phyloP scores from a whole-genome alignment of 2,113 vertebrate genomes.

The Litocranius walleri region DNA sequence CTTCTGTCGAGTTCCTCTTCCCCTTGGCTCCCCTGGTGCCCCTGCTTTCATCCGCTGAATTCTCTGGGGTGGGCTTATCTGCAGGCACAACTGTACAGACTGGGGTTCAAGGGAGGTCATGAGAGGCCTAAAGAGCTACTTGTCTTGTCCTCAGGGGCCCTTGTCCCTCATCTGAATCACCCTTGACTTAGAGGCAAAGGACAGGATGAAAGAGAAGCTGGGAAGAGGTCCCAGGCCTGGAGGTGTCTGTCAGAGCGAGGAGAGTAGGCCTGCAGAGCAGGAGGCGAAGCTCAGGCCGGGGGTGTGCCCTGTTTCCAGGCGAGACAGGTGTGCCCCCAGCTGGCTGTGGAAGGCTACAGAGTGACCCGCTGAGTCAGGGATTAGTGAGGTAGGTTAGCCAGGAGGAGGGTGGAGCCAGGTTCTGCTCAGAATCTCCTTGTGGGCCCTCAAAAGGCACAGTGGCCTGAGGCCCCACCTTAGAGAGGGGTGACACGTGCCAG shows the following conservation, averaged over 20 bases:
- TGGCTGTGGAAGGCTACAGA: background rate
- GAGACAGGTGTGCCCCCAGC: background rate
- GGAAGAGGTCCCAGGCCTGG: background rate
- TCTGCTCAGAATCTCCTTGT: background rate
- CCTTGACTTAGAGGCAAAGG: background rate
- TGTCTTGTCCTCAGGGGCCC: background rate
- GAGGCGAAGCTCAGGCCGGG: background rate
- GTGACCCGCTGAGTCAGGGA: background rate
- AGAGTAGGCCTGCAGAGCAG: fast-evolving
- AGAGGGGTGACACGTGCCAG: background rate
- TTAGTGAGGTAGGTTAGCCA: background rate
- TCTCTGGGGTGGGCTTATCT: background rate
- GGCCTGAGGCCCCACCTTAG: background rate
- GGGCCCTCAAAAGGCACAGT: background rate
- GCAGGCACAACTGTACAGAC: background rate
- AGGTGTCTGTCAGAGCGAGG: background rate
- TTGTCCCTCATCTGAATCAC: background rate
- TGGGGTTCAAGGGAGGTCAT: background rate
- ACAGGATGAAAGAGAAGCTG: background rate
- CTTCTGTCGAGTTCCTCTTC: background rate
- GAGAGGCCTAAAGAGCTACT: background rate
- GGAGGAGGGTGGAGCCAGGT: background rate
- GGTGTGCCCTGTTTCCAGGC: too few species aligned
- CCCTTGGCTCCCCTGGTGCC: background rate
- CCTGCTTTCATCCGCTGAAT: background rate